Percentiles rank a stretch among this genome's conserved stretches.
These are phyloP conservation scores for Poeciliopsis infans DNA, from an alignment of 2,797 vertebrate genomes.

Conservation along the genomic window DNA sequence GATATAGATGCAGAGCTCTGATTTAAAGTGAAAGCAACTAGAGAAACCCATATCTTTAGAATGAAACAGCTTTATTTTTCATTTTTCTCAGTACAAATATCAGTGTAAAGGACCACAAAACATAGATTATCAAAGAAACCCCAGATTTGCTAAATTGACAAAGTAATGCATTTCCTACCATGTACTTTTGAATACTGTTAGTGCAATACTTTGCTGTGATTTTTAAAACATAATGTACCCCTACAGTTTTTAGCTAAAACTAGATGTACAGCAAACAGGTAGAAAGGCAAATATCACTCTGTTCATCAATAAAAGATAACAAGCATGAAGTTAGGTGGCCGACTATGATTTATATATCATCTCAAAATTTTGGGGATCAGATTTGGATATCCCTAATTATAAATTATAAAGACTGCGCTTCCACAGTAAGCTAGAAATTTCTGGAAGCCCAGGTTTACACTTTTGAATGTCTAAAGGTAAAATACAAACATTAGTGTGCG, in stretches of 20 bases:
- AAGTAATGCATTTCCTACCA: no score
- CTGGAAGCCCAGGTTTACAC: background rate
- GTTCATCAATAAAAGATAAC: no score
- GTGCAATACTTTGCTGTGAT: background rate
- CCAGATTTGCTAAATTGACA: background rate
- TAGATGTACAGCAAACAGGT: no score
- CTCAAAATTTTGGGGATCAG: background rate
- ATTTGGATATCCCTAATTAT: background rate
- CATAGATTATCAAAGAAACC: background rate
- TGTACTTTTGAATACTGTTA: no score
- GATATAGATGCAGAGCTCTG: background rate
- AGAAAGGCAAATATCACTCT: no score
- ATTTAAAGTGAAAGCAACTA: background rate
- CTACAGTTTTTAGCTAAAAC: no score
- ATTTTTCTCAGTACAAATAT: background rate
- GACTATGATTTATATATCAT: no score
- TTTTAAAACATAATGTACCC: background rate
- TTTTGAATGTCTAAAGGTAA: no score
- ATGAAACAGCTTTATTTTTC: background rate
- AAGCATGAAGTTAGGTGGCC: no score
- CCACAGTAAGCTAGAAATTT: background rate
- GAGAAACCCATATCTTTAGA: background rate
- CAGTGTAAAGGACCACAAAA: background rate
- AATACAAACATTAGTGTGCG: slow-evolving; percentile 25
- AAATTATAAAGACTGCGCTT: background rate